A percentile compares a stretch with the other conserved stretches of the same genome.
Conservation (phyloP, 2,113 vertebrate species). For the Ptychochromis oligacanthus region DNA sequence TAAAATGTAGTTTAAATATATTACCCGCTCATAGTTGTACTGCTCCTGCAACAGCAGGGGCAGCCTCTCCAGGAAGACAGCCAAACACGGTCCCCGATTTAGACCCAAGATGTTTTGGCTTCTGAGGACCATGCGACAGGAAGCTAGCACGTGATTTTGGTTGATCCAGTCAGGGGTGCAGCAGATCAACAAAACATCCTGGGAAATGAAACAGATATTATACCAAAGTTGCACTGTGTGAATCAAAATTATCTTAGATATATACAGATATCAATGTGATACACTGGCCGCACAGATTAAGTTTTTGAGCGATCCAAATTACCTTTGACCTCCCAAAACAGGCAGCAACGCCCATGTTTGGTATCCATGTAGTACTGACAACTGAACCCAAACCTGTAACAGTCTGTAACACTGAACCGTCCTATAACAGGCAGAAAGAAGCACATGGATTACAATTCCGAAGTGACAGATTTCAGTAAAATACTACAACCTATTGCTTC, state of each 20-base stretch:
- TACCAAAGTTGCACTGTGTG: neutral
- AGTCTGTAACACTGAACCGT: slow-evolving; percentile 84
- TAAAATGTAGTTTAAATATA: neutral
- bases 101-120: slow-evolving; percentile 81
- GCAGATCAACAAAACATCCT: slow-evolving; percentile 83
- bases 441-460: neutral
- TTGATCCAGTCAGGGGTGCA: slow-evolving; percentile 83
- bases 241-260: neutral
- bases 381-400: slow-evolving; percentile 83
- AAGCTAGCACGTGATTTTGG: slow-evolving; percentile 81
- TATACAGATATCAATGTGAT: neutral
- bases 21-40: slow-evolving; percentile 82
- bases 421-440: slow-evolving; percentile 66
- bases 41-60: slow-evolving; percentile 81
- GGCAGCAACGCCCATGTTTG: slow-evolving; percentile 78
- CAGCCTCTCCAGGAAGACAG: slow-evolving; percentile 82
- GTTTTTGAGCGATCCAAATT: slow-evolving; percentile 1
- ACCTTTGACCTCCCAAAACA: slow-evolving; percentile 86
- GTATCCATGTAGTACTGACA: slow-evolving; percentile 81
- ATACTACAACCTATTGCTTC: neutral
- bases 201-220: neutral
- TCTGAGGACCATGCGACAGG: slow-evolving; percentile 81
- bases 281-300: neutral
- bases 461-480: neutral
- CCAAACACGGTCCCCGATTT: slow-evolving; percentile 82